Percentiles rank a stretch among this genome's conserved stretches.
Evolutionary conservation across 2,113 vertebrate species (phyloP).

Genomic region (Caloenas nicobarica): DNA sequence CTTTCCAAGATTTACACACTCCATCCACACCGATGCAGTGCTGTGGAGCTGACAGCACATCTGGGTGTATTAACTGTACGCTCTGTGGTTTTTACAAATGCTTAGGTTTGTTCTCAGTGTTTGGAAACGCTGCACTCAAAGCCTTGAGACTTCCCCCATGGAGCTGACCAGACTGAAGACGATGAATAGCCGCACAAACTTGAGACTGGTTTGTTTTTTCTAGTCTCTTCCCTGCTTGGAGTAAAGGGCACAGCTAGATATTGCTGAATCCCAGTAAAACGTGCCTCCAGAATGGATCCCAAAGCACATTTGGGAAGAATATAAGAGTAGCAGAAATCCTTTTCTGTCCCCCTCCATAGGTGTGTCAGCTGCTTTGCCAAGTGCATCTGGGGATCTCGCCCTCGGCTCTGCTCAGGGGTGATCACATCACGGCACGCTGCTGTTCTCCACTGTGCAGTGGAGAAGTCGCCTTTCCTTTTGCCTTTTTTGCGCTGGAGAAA

Average conservation of each 20-base stretch:
- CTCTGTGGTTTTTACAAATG: constrained; percentile 43
- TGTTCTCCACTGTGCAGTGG: background rate
- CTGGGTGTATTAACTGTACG: constrained; percentile 62
- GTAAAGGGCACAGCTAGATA: background rate
- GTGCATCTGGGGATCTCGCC: background rate
- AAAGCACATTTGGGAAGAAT: background rate
- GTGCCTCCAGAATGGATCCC: background rate
- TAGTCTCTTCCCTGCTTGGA: background rate
- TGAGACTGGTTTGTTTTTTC: rapidly evolving
- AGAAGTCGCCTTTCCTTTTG: background rate
- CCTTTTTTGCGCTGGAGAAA: background rate
- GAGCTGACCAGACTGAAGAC: constrained; percentile 10
- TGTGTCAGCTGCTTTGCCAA: background rate
- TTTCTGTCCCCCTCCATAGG: background rate
- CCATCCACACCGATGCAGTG: background rate
- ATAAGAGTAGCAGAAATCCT: background rate
- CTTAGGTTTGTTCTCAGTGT: constrained; percentile 25
- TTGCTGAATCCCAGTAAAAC: background rate
- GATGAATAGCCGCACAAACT: background rate
- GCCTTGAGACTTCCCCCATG: background rate
- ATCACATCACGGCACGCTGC: rapidly evolving
- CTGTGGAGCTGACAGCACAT: constrained; percentile 61
- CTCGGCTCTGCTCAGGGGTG: background rate
- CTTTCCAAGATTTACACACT: constrained; percentile 55
- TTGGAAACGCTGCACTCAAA: constrained; percentile 5